Base-by-base conservation (phyloP, 2,888 invertebrate genomes). In the Chironomus riparius region DNA sequence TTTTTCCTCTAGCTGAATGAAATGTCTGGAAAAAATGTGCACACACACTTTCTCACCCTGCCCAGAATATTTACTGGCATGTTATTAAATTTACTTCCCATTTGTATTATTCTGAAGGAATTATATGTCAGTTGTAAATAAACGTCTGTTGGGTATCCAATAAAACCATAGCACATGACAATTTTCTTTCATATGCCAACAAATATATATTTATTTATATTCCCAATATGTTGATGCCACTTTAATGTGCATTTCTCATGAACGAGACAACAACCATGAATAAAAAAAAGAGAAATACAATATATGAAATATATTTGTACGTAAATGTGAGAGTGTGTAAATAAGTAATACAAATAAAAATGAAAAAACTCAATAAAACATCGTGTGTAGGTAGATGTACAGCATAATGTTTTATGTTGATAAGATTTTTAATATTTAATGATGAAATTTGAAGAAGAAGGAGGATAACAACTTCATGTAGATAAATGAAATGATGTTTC, bases 211-310 rank as follows among this genome's bases (percentile, higher is more conserved):
- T n/a, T n/a, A 56, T 56, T n/a, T 71, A 15, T 70, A 21, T 70
- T 21, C 71, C 71, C 71, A 71, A 71, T 7, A 50, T 50, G 50
- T 47, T 71, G 71, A 71, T 71, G 71, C 71, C 56, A 12, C 71
- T 71, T 71, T 71, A 71, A 71, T 71, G 71, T 71, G 24, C 71
- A 71, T n/a, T 71, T 71, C 47, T 47, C 71, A 71, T 71, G 71
- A 71, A 56, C n/a, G n/a, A 56, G 18, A 15, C 56, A 56, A 56
- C 38, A 56, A 56, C 38, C 18, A 56, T 56, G 56, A 56, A 56
- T 15, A 56, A 56, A 56, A 56, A 4, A 7, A 15, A 56, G 56
- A 56, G 3, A 18, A 13, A 38, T 38, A 38, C 38, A 38, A 38
- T 38, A 38, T 38, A 38, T 38, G 38, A 38, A 38, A 38, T 38